Conservation (phyloP, 2,888 invertebrate genomes). For the Meteorus cinctellus region DNA sequence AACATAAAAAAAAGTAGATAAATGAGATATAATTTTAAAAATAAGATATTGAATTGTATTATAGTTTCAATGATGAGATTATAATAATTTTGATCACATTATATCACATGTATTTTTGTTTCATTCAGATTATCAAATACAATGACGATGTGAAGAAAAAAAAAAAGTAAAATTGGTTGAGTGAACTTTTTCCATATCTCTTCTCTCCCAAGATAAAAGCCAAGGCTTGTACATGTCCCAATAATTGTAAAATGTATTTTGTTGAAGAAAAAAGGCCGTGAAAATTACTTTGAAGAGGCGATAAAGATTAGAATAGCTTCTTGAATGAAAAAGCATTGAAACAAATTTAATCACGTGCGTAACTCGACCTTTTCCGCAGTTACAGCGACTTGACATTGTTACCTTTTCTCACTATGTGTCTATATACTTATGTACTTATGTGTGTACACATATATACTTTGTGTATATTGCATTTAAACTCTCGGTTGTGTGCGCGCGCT, state of each 20-base stretch:
- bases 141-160: neutral
- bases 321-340: neutral
- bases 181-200: too few species aligned
- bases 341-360: neutral
- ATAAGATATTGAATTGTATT: conserved; percentile 10
- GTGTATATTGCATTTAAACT: conserved; percentile 13
- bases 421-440: neutral
- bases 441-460: too few species aligned
- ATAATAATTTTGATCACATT: neutral
- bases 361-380: neutral
- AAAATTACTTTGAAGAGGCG: neutral
- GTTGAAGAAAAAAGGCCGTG: too few species aligned
- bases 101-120: conserved; percentile 4
- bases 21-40: neutral
- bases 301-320: too few species aligned
- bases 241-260: too few species aligned
- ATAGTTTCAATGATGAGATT: neutral
- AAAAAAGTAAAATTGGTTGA: neutral
- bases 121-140: neutral
- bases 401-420: neutral
- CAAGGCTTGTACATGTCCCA: too few species aligned
- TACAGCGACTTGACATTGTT: conserved; percentile 4
- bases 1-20: conserved; percentile 1
- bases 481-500: conserved; percentile 16
- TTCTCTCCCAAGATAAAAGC: too few species aligned